Conservation (phyloP, 2,113 vertebrate genomes). For the Pipa parva region DNA sequence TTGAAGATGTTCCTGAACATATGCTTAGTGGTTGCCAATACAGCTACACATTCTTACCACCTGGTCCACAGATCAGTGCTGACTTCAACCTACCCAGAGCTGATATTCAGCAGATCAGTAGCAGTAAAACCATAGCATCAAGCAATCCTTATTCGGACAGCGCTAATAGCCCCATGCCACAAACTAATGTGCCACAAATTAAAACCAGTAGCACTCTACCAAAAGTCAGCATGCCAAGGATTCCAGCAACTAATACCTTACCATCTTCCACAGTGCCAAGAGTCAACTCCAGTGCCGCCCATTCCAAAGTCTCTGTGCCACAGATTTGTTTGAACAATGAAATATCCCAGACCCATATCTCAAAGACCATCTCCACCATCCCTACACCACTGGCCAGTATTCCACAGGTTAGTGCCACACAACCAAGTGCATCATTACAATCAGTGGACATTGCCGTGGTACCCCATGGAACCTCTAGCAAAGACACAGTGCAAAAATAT, state of each 20-base stretch:
- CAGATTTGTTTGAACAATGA: background rate
- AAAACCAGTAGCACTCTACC: background rate
- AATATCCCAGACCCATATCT: background rate
- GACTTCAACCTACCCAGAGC: too few species aligned
- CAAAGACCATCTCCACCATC: background rate
- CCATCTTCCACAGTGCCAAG: background rate
- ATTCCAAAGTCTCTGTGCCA: background rate
- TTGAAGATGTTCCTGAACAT: background rate
- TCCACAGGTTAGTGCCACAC: background rate
- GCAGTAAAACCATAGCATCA: background rate
- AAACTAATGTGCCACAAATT: background rate
- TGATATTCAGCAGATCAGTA: background rate
- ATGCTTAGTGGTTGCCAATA: constrained; percentile 1
- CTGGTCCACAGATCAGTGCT: background rate
- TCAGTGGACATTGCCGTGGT: background rate
- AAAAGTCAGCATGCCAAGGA: background rate
- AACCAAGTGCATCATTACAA: background rate
- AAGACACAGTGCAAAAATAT: background rate
- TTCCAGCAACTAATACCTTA: background rate
- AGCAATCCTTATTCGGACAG: too few species aligned
- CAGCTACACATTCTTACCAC: constrained; percentile 20
- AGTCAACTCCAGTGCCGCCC: background rate
- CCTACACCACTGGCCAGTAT: background rate
- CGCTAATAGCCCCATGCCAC: background rate
- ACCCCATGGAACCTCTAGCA: background rate